Evolutionary conservation across 2,797 vertebrate genomes (phyloP), one percentile per base, ranked within the genome.

Genomic region (Alectoris magna): DNA sequence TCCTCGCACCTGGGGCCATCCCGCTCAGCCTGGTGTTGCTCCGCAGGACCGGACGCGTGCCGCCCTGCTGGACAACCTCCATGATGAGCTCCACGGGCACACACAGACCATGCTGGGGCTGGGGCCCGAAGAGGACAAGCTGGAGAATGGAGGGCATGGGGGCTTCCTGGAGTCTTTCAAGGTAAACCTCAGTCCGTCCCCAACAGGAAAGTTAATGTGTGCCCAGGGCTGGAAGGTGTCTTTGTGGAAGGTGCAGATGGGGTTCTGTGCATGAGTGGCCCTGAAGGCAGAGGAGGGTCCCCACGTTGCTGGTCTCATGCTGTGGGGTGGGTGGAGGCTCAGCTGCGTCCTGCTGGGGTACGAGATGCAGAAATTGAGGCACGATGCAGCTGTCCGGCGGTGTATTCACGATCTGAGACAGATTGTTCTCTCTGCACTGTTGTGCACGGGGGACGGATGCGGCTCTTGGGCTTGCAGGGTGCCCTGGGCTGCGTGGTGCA

Each of bases 131-230:
- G 99, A 99, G 94, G 99, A 99, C 97, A 99, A 98, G 93, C 97
- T 99, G 95, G 99, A 99, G 97, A 99, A 99, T 0, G 99, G 99
- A 12, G 98, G 98, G 7, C 99, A 99, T 0, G 99, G 99, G 15
- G 99, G 99, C 46, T 99, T 99, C 82, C 98, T 99, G 71, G 99
- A 99, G 91, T 99, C 99, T 22, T 99, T 99, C 96, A 99, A 99
- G 99, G 99, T 99, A 98, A 36, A n/a, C 5, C 41, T 10, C 49
- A 11, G 3, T 34, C 58, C 31, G 19, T 76, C 34, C 56, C 18
- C 17, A 44, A 9, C 23, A 48, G 55, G 46, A 31, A n/a, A 36
- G 27, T 18, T 78, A 6, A 64, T 46, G 19, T 0, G 3, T 22
- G 11, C 5, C 26, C 2, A 2, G 27, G 14, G 21, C 46, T 59